Conservation (phyloP, 1,140 invertebrate species). For the Himalopsyche phryganea region DNA sequence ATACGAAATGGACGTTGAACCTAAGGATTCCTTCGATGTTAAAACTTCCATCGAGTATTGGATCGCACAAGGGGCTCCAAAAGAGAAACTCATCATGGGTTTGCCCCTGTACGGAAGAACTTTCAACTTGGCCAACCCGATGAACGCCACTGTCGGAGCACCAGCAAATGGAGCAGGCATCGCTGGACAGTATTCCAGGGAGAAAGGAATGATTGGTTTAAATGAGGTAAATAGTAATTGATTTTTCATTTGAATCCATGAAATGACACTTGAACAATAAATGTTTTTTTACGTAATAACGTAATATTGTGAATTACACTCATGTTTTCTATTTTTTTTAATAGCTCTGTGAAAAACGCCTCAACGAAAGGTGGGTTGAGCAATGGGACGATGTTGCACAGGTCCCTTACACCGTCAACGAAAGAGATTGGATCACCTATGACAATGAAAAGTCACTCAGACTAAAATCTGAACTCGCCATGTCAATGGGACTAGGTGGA, state of each 20-base stretch:
- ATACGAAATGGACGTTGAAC: conserved; percentile 41
- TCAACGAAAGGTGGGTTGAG: conserved; percentile 38
- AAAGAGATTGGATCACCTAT: conserved; percentile 71
- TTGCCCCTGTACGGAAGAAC: conserved; percentile 67
- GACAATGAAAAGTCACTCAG: conserved; percentile 60
- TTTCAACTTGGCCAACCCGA: conserved; percentile 55
- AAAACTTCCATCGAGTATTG: neutral
- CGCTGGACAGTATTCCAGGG: conserved; percentile 67
- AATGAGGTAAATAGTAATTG: conserved; percentile 64
- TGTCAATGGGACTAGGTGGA: conserved; percentile 55
- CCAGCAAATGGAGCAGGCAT: conserved; percentile 54
- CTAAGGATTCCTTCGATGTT: conserved; percentile 4
- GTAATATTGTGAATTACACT: too few relatives aligned
- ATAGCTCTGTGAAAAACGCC: conserved; percentile 40
- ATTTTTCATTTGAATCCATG: too few relatives aligned
- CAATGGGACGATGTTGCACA: conserved; percentile 49
- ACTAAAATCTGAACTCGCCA: conserved; percentile 55
- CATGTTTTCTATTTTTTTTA: too few relatives aligned
- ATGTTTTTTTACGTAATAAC: too few relatives aligned
- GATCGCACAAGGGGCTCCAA: conserved; percentile 50
- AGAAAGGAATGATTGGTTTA: conserved; percentile 70
- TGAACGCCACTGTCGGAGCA: conserved; percentile 51
- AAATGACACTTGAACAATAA: too few relatives aligned
- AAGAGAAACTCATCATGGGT: conserved; percentile 65
- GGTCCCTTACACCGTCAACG: conserved; percentile 63